Evolutionary conservation across 2,113 vertebrate species (phyloP).

Genomic region (Passer montanus): DNA sequence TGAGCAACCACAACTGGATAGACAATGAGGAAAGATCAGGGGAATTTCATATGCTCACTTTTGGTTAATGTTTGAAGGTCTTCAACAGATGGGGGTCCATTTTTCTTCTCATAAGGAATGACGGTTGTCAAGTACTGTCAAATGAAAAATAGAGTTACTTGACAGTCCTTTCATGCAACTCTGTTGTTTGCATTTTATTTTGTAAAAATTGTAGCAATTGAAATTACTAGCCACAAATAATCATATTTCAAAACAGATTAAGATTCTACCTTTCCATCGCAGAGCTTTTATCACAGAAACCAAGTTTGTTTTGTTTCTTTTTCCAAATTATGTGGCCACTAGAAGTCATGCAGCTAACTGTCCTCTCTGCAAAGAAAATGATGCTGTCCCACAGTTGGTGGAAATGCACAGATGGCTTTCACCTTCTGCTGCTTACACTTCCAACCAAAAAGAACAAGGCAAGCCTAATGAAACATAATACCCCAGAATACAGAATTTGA

Average conservation of each 20-base stretch:
- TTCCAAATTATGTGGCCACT: background rate
- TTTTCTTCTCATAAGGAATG: constrained; percentile 96
- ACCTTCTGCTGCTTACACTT: background rate
- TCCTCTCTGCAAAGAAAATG: background rate
- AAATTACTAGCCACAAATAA: background rate
- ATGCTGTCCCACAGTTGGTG: background rate
- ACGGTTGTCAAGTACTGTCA: constrained; percentile 96
- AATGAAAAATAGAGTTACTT: constrained; percentile 41
- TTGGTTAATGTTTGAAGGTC: constrained; percentile 97
- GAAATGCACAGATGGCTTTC: background rate
- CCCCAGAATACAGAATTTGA: background rate
- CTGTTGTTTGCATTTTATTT: background rate
- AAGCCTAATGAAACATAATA: background rate
- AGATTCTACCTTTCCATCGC: background rate
- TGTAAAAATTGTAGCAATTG: background rate
- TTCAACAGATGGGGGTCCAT: constrained; percentile 88
- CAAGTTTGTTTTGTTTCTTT: background rate
- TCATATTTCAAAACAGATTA: background rate
- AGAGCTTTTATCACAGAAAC: background rate
- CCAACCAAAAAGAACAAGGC: background rate
- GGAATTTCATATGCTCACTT: constrained; percentile 81
- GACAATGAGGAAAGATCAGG: background rate
- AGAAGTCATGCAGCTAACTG: background rate
- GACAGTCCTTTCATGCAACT: background rate
- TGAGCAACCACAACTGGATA: background rate